Conservation (phyloP, 2,797 vertebrate genomes). For the Pangasius djambal region DNA sequence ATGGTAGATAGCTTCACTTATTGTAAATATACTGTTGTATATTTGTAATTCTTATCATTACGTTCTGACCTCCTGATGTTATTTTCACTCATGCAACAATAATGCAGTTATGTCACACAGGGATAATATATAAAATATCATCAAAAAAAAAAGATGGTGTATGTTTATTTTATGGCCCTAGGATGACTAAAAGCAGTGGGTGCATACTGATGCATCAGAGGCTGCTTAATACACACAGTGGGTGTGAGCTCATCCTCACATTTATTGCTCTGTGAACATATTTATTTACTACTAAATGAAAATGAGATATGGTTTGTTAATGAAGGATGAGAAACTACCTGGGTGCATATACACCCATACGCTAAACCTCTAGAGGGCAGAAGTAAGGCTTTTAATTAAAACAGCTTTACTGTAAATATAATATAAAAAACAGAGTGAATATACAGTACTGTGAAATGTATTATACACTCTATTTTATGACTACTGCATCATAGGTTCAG, state of each 20-base stretch:
- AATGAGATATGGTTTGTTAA: slow-evolving; percentile 18
- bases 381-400: slow-evolving; percentile 32
- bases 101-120: slow-evolving; percentile 2
- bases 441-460: background rate
- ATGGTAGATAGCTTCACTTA: slow-evolving; percentile 2
- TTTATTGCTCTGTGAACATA: slow-evolving; percentile 36
- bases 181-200: slow-evolving; percentile 39
- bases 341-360: background rate
- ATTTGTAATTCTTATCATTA: slow-evolving; percentile 8
- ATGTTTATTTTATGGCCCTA: slow-evolving; percentile 24
- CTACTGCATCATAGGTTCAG: background rate
- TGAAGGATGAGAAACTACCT: slow-evolving; percentile 5
- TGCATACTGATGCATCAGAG: slow-evolving; percentile 27
- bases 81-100: slow-evolving; percentile 16
- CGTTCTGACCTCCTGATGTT: slow-evolving; percentile 11
- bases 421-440: background rate
- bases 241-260: slow-evolving; percentile 29
- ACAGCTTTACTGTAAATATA: background rate
- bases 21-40: slow-evolving; percentile 14
- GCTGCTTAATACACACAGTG: slow-evolving; percentile 39
- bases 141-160: background rate
- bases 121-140: slow-evolving; percentile 28
- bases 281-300: slow-evolving; percentile 38
- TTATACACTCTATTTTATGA: background rate
- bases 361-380: slow-evolving; percentile 34